Conservation (phyloP, 2,888 invertebrate genomes). For the Parascotia fuliginaria region DNA sequence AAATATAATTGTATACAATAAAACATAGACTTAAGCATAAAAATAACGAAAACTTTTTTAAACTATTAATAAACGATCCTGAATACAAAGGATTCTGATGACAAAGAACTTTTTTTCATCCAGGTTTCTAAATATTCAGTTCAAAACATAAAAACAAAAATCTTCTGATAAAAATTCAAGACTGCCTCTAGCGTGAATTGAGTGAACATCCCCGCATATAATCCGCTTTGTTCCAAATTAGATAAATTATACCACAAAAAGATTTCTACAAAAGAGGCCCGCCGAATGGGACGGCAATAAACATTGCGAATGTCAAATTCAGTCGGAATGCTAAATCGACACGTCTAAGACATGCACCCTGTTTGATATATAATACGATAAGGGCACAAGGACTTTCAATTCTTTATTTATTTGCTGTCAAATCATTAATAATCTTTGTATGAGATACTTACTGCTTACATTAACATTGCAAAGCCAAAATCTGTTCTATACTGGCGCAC, state of each 20-base stretch:
- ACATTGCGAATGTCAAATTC: constrained; percentile 77
- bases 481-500: too few species aligned
- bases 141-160: constrained; percentile 26
- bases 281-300: constrained; percentile 69
- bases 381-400: constrained; percentile 30
- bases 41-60: constrained; percentile 16
- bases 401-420: constrained; percentile 6
- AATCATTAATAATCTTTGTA: too few species aligned
- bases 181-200: constrained; percentile 44
- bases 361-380: constrained; percentile 33
- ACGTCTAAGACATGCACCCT: constrained; percentile 56
- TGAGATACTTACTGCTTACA: too few species aligned
- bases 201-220: constrained; percentile 58
- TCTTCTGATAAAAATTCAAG: constrained; percentile 40
- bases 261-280: constrained; percentile 67
- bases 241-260: constrained; percentile 79
- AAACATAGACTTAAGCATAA: neutral
- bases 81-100: constrained; percentile 8
- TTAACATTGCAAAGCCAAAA: too few species aligned
- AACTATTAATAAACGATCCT: constrained; percentile 23
- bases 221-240: constrained; percentile 77
- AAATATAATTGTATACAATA: neutral
- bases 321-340: constrained; percentile 73
- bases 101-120: constrained; percentile 5
- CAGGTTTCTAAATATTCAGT: constrained; percentile 18